These are phyloP conservation scores for Crocidura indochinensis DNA, from an alignment of 2,797 vertebrate species.

Conservation along the genomic window DNA sequence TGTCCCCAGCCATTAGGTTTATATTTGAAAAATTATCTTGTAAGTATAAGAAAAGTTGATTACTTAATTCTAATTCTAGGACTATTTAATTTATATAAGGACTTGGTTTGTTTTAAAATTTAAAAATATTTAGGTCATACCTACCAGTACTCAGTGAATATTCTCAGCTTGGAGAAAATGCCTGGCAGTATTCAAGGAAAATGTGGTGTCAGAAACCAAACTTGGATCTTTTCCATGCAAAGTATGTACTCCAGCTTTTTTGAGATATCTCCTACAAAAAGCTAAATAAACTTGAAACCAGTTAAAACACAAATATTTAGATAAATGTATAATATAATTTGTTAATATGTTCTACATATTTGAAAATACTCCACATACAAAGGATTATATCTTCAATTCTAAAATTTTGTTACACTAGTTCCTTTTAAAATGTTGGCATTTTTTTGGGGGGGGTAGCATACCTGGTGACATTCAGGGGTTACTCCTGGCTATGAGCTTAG, in stretches of 20 bases:
- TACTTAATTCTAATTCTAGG: background rate
- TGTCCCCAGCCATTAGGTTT: no score
- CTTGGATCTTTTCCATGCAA: no score
- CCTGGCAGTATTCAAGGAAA: no score
- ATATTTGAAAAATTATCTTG: background rate
- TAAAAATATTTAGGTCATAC: no score
- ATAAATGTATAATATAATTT: conserved; percentile 1
- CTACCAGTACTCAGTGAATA: no score
- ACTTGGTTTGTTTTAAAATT: background rate
- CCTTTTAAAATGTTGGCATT: background rate
- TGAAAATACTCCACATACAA: background rate
- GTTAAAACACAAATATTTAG: background rate
- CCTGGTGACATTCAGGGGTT: no score
- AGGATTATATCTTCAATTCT: background rate
- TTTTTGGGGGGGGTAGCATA: background rate
- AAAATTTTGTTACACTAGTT: background rate
- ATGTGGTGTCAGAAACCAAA: no score
- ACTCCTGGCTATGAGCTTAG: no score
- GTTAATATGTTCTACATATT: background rate
- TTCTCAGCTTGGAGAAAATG: no score
- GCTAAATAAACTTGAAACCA: background rate
- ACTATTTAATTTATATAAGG: background rate
- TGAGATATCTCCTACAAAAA: no score
- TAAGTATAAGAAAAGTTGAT: background rate
- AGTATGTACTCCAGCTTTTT: no score